Evolutionary conservation across 1,140 invertebrate genomes (phyloP), one percentile per base, ranked within the genome.

Genomic region (Platyura marginata): DNA sequence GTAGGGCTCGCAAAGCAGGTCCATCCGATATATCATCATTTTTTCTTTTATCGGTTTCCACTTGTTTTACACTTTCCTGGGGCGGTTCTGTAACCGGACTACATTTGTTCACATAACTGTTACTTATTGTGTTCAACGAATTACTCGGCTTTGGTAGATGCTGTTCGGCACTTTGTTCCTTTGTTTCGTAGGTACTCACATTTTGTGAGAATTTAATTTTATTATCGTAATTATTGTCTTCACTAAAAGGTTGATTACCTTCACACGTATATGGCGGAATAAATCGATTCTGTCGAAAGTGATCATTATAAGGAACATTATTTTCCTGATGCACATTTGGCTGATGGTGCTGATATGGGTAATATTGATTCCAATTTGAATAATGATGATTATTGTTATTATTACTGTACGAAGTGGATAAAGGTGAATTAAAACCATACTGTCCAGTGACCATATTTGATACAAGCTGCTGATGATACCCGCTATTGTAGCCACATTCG

Each of bases 1-100:
- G 51, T 44, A 70, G 50, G 1, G 66, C 65, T 13, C 68, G 48
- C 41, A 70, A 45, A 9, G 66, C 59, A 6, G 62, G 58, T 10
- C 57, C 57, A 49, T 62, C 60, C n/a, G n/a, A n/a, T n/a, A n/a
- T n/a, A 20, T 47, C 44, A 41, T 48, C 38, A 16, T 46, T 43
- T 29, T 29, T 13, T 8, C 13, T 29, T 8, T 29, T 29, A 8
- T 29, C 13, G 6, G 25, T 8, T 29, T 29, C 13, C 13, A 13
- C 13, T 29, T 8, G 13, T 29, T 29, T 13, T 29, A 29, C 25
- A 29, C n/a, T n/a, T n/a, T n/a, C n/a, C n/a, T n/a, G n/a, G n/a
- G n/a, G n/a, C n/a, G n/a, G n/a, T n/a, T n/a, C n/a, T n/a, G n/a
- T n/a, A n/a, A n/a, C n/a, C n/a, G n/a, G n/a, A n/a, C n/a, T n/a